These are phyloP conservation scores for Hapalemur alaotrensis DNA, from an alignment of 2,797 vertebrate genomes.

Conservation along the genomic window DNA sequence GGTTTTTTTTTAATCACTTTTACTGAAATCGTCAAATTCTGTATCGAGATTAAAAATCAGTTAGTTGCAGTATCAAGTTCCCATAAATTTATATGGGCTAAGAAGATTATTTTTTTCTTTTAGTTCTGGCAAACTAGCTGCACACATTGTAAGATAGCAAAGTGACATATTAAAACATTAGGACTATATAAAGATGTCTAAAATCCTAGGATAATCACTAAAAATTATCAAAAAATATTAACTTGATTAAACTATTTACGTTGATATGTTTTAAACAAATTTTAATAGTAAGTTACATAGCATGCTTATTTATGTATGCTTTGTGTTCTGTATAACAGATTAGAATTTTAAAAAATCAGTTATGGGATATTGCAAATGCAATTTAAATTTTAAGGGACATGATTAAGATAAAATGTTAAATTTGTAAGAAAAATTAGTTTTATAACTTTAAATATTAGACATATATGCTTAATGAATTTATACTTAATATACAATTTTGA, in stretches of 20 bases:
- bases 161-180: background rate
- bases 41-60: background rate
- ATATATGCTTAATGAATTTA: background rate
- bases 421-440: background rate
- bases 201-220: background rate
- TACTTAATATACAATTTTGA: background rate
- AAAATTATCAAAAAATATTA: background rate
- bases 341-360: background rate
- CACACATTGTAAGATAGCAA: background rate
- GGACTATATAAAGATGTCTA: background rate
- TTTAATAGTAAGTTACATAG: background rate
- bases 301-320: background rate
- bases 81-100: background rate
- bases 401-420: background rate
- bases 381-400: background rate
- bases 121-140: background rate
- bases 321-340: background rate
- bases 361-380: background rate
- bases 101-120: background rate
- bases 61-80: background rate
- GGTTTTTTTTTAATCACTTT: background rate
- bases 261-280: background rate
- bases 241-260: background rate
- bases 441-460: background rate
- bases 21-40: background rate